Conservation (phyloP, 2,888 invertebrate genomes). For the Xylota sylvarum region DNA sequence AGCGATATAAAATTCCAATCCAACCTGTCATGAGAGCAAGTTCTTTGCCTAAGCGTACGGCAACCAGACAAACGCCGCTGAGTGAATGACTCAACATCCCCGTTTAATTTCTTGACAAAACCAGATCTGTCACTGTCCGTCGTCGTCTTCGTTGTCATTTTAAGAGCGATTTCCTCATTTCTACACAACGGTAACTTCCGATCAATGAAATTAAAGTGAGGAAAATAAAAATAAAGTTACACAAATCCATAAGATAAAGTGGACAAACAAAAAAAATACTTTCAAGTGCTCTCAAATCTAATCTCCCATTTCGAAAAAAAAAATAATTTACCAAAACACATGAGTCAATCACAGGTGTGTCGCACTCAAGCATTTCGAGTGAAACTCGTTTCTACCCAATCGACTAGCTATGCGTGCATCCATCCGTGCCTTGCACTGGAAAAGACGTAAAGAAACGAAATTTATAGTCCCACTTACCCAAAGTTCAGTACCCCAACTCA, state of each 20-base stretch:
- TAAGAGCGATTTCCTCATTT: conserved; percentile 42
- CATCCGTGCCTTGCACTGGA: conserved; percentile 51
- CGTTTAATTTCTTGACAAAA: conserved; percentile 40
- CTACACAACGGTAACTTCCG: conserved; percentile 16
- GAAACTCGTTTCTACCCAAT: conserved; percentile 48
- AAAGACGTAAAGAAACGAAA: conserved; percentile 17
- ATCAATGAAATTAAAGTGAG: conserved; percentile 32
- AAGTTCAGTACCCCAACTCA: conserved; percentile 85
- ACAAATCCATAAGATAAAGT: conserved; percentile 19
- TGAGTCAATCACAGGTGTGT: conserved; percentile 74
- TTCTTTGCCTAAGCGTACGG: neutral
- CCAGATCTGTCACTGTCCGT: conserved; percentile 23
- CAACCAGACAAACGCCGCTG: conserved; percentile 1
- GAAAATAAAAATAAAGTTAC: conserved; percentile 21
- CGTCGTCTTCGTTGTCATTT: neutral
- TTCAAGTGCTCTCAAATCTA: conserved; percentile 25
- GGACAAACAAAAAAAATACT: neutral
- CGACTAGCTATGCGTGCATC: conserved; percentile 56
- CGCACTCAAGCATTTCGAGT: conserved; percentile 66
- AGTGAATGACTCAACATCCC: conserved; percentile 58
- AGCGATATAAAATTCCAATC: conserved; percentile 38
- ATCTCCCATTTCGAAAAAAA: neutral
- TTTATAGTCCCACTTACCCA: conserved; percentile 82
- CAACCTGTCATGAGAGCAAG: conserved; percentile 50
- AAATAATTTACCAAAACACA: conserved; percentile 41